Evolutionary conservation across 92 coral and sea anemone species (phyloP).

Genomic region (Epizoanthus scotinus): DNA sequence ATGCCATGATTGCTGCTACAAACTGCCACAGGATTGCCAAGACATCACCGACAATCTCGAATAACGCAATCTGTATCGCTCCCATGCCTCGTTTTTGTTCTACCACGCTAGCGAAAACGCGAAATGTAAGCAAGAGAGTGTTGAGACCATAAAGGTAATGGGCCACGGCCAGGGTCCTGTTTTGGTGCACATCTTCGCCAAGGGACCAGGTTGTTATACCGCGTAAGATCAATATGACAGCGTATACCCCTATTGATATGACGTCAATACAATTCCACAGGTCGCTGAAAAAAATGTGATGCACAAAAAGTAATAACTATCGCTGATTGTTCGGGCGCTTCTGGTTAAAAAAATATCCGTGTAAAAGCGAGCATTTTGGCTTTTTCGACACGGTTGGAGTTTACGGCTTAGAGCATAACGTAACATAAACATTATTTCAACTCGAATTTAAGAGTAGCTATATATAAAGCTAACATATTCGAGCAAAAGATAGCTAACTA

Average conservation of each 20-base stretch:
- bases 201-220: constrained; percentile 27
- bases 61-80: constrained; percentile 50
- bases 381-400: no score
- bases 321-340: no score
- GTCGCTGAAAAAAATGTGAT: constrained; percentile 38
- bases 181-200: constrained; percentile 12
- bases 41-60: constrained; percentile 37
- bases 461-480: no score
- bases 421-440: no score
- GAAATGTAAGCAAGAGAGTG: constrained; percentile 47
- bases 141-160: constrained; percentile 51
- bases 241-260: constrained; percentile 21
- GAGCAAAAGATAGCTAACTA: no score
- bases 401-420: no score
- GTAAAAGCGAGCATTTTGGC: no score
- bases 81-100: constrained; percentile 49
- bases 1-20: constrained; percentile 58
- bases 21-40: constrained; percentile 64
- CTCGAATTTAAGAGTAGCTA: no score
- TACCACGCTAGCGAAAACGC: constrained; percentile 53
- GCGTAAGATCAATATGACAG: constrained; percentile 30
- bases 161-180: constrained; percentile 44
- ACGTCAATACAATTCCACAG: constrained; percentile 53
- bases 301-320: no score
- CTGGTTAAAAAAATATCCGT: no score